Base-by-base conservation (phyloP, 2,888 invertebrate species). In the Aleiodes leptofemur region DNA sequence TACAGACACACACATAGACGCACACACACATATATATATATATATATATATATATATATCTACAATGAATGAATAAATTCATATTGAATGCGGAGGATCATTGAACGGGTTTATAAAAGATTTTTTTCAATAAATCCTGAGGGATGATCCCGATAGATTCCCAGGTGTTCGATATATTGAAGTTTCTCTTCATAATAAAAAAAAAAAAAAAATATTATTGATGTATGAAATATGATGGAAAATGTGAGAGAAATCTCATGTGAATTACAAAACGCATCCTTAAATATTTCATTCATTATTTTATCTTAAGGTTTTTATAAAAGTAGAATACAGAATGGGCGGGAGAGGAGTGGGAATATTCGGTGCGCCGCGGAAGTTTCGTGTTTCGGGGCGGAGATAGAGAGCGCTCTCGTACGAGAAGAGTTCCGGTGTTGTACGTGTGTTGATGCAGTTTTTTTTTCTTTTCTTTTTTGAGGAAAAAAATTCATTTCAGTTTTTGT, bases 351-450 rank as follows among this genome's bases (percentile, higher is more conserved):
- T 57, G 50, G 74, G 66, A 78, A 77, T 83, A 81, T 84, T 84
- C 79, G 69, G 79, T 73, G 79, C 74, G 78, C 72, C 82, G 77
- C 85, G 86, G 86, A 86, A 86, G 86, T 86, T 83, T 86, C 86
- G 83, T 84, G 82, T 86, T 84, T 85, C 86, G 69, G 78, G 80
- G 81, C 78, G 81, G 81, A 69, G 77, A 78, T 71, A 75, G 59
- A 61, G 73, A 69, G 77, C 66, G 73, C 69, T 61, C 70, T 66
- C 16, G 64, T 73, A 55, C 74, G 74, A 59, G 69, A 72, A 72
- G 74, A 76, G 75, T 69, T 75, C 74, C 72, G 69, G 71, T 73
- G 34, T 23, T 64, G 64, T 64, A 64, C 64, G 64, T 64, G 64
- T 64, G 64, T 48, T 64, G 16, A 64, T 64, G 64, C 64, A 64